Evolutionary conservation across 2,797 vertebrate genomes (phyloP), one percentile per base, ranked within the genome.

Genomic region (Pangasius djambal): DNA sequence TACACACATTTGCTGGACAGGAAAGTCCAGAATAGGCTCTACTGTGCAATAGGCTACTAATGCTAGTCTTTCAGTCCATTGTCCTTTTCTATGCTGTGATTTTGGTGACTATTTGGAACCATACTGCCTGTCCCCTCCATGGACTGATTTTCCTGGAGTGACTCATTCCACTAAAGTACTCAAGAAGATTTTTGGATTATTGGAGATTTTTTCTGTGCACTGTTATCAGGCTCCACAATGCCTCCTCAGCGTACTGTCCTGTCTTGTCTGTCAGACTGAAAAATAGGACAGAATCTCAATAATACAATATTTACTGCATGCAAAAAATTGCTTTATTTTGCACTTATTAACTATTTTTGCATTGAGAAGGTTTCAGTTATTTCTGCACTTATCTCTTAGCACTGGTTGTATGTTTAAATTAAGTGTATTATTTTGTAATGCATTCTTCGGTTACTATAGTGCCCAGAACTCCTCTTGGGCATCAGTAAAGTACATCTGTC

Each of bases 401-500:
- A 31, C 28, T 78, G 50, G 15, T 50, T 31, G 50, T 28, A 37
- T 15, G 1, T 61, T 7, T 83, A 44, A 81, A 44, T 63, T 8
- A 67, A 85, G 9, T 52, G 18, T 22, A 12, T 34, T 69, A 15
- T 69, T 65, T 48, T 31, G 4, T 31, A 31, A 13, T 52, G 44
- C 10, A 1, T 85, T 69, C 20, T 52, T 69, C 10, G 4, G n/a
- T 20, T 34, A 13, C 48, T 85, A 25, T 55, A 85, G n/a, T 52
- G n/a, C 44, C 18, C 5, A 37, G 18, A 37, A 37, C 31, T 69
- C 7, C 65, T 48, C 18, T 69, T 25, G 65, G 50, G 44, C 83
- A 50, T 22, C n/a, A 52, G 20, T 83, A 67, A 48, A 48, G 20
- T 70, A 69, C 83, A 85, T 85, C n/a, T 85, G 83, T 84, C 61